Base-by-base conservation (phyloP, 2,797 vertebrate species). In the Crenuchus spilurus region DNA sequence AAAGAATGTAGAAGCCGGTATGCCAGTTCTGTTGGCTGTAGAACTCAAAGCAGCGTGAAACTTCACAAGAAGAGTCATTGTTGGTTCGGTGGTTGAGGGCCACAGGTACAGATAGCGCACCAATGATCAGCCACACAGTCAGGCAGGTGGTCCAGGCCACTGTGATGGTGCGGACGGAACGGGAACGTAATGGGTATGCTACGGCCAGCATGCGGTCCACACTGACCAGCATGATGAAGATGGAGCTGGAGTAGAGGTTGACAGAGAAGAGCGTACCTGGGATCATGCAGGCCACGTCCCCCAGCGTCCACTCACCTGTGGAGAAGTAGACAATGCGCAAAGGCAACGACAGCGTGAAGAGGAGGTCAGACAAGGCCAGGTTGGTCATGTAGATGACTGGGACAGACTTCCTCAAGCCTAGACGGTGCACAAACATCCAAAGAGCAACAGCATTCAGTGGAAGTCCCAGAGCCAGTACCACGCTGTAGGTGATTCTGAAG, bases 171-270 rank as follows among this genome's bases (percentile, higher is more conserved):
- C 81, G 75, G 0, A 77, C 2, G 0, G 2, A 3, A 4, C 80
- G 78, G 8, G 82, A 85, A 26, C 82, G 72, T 14, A 85, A 66
- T 3, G 82, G 84, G 77, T 83, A 84, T 3, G 57, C 80, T 42
- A 85, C 71, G 0, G 84, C 84, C 54, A 85, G 39, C 74, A 85
- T 64, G 2, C 84, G 76, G 31, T 85, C 84, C 76, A 85, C 62
- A 2, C 84, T 82, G 63, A 85, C 83, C 22, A 82, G 63, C 6
- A 71, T 80, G 52, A 85, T 80, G 62, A 85, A 83, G 35, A 82
- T 55, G 10, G 80, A 79, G 70, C 84, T 82, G 62, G 80, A 82
- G 39, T 78, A 75, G 44, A 83, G n/a, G 74, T 85, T 85, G n/a
- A 85, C 39, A 0, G 31, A 31, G 26, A 85, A 82, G 9, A 85